Base-by-base conservation (phyloP, 2,113 vertebrate species). In the Pantherophis guttatus region DNA sequence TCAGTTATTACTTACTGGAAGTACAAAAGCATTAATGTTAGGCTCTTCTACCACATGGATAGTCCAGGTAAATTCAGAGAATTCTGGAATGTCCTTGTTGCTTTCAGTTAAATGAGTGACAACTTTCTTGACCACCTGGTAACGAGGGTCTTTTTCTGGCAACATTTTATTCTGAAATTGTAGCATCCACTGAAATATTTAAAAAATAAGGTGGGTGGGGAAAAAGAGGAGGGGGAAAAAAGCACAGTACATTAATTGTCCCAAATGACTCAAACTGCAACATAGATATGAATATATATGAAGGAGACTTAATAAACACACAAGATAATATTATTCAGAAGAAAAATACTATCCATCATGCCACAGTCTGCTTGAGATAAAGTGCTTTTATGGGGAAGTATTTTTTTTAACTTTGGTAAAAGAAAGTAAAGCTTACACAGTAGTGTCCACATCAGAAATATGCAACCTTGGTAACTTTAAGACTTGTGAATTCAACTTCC, bases 41-140 rank as follows among this genome's bases (percentile, higher is more conserved):
- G 98, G 97, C 5, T 97, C 97, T 1, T 99, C 97, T 70, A 99
- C 98, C 92, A 99, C 97, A 0, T 99, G 98, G 94, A 99, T 96
- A 26, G 95, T 97, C 99, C 99, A 99, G 50, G 95, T 54, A 59
- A 98, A 96, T 0, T 97, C 96, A 0, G 98, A 97, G 92, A 99
- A 90, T 92, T 98, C 98, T 3, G 98, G 97, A 89, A 99, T 59
- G 95, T 99, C 99, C 93, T 98, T 97, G 97, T 99, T 99, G 94
- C 98, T 98, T 91, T 98, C 97, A 81, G 96, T 97, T 88, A 99
- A 96, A 94, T 98, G 98, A 91, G 96, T 91, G 81, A 99, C 97
- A 95, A 98, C 96, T 88, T 92, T 95, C 94, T 98, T 97, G 95
- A 99, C 98, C 89, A 97, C 96, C 95, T 98, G 97, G 94, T 99